These are phyloP conservation scores for Drosophila ustulata DNA, from an alignment of 2,888 invertebrate species.

Conservation along the genomic window DNA sequence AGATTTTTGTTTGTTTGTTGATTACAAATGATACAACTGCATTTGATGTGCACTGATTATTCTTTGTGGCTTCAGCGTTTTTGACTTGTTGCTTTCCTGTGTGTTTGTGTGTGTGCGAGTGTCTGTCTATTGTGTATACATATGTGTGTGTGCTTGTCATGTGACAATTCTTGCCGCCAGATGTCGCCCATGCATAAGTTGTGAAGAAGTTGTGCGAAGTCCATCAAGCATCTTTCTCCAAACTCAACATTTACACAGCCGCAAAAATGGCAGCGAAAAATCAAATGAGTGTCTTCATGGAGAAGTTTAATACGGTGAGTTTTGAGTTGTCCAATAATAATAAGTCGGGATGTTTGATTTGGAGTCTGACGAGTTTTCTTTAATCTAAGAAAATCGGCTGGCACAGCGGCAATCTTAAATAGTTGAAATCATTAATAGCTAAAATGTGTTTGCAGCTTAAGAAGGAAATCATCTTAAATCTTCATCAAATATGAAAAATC, in stretches of 20 bases:
- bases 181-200: slow-evolving; percentile 29
- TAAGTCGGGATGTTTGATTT: not conserved
- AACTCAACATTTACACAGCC: not conserved
- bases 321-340: not conserved
- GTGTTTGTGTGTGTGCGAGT: not conserved
- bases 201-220: not conserved
- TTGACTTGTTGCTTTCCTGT: not conserved
- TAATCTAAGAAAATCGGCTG: too few species aligned
- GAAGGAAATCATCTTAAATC: too few species aligned
- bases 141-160: slow-evolving; percentile 32
- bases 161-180: slow-evolving; percentile 48
- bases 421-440: too few species aligned
- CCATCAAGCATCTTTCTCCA: not conserved
- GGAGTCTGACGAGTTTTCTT: not conserved
- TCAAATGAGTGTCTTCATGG: slow-evolving; percentile 89
- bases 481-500: too few species aligned
- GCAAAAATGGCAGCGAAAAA: slow-evolving; percentile 89
- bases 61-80: slow-evolving; percentile 8
- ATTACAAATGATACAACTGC: slow-evolving; percentile 4
- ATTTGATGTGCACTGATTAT: slow-evolving; percentile 31
- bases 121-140: not conserved
- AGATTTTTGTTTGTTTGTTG: slow-evolving; percentile 7
- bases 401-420: too few species aligned
- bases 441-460: too few species aligned
- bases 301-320: slow-evolving; percentile 91